Evolutionary conservation across 37 sponge, comb jelly and placozoan species (phyloP), one percentile per base, ranked within the genome.

Genomic region (Lycopodina hypogea): DNA sequence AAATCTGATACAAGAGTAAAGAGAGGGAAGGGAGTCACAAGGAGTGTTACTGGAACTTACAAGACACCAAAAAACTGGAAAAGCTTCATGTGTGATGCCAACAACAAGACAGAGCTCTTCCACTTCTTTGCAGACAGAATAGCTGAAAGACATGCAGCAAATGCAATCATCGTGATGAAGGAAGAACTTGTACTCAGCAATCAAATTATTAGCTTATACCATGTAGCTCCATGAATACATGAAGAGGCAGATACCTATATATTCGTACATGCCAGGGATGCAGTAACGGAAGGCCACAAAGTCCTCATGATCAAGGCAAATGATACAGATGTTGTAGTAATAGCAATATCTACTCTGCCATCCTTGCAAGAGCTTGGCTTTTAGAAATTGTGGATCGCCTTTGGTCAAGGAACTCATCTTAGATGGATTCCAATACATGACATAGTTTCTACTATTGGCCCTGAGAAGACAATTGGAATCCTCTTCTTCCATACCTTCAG

Each of bases 361-460:
- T 12, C 8, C 60, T 12, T 59, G 60, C 60, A 59, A 28, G 60
- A 59, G 28, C 60, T 59, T 59, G 60, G 60, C 28, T 6, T 45
- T 45, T 9, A 45, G 48, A 45, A 45, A 45, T 45, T 59, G 60
- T 59, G 60, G 60, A 6, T 59, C 12, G 28, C 60, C 18, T 59
- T 59, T 59, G 60, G 60, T 12, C 60, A 59, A 59, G 60, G 60
- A 59, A 17, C 17, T 12, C 60, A 59, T 59, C 60, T 28, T 8
- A 59, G 18, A 59, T 59, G 18, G 60, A 59, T 59, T 17, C 60
- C 60, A 59, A 59, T 59, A 59, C 60, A 45, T 45, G 48, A 45
- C 8, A 4, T 45, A 12, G 8, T 45, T 9, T 9, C 9, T 6
- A 59, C 60, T 6, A 6, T 59, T 59, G 8, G 17, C 60, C 60